Base-by-base conservation (phyloP, 2,888 invertebrate species). In the Cynaeus angustus region DNA sequence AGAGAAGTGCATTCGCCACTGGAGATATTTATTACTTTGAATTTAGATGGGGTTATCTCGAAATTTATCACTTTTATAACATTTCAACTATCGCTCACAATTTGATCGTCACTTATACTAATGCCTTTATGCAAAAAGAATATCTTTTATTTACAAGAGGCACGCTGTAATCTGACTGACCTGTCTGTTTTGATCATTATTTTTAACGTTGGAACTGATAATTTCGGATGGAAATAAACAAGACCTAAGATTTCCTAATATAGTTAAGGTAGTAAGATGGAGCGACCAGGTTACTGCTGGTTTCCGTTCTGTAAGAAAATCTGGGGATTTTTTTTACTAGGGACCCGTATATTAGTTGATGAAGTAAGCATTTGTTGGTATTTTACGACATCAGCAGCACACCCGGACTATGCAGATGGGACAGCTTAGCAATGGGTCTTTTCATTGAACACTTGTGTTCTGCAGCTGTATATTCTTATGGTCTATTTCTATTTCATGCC, bases 391-490 rank as follows among this genome's bases (percentile, higher is more conserved):
- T 41, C 48, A 56, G 43, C 53, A 37, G 59, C 62, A 64, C 72
- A 70, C 68, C 69, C 62, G 72, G 72, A 69, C 72, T 62, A 69
- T 72, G 68, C 72, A 72, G 72, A 72, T 72, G 72, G 72, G 68
- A 69, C 56, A 68, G 65, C 58, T 59, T 68, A 67, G 71, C 67
- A 71, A 71, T 71, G 64, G 71, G 71, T 68, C 74, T 71, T 73
- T 80, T 80, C 78, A 80, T 78, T 80, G 81, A 80, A 81, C 81
- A 81, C 81, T 81, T 81, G 81, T 79, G 79, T 77, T 79, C 76
- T 75, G 77, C 81, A 82, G 81, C 81, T 81, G 81, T 70, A 73
- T 74, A 73, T 75, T 80, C 80, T 77, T 77, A 78, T 75, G 79
- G 78, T 67, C 73, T 76, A 74, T 75, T 75, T 75, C 75, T 75